Evolutionary conservation across 35 echinoderm and acorn worm species (phyloP).

Genomic region (Patiria miniata): DNA sequence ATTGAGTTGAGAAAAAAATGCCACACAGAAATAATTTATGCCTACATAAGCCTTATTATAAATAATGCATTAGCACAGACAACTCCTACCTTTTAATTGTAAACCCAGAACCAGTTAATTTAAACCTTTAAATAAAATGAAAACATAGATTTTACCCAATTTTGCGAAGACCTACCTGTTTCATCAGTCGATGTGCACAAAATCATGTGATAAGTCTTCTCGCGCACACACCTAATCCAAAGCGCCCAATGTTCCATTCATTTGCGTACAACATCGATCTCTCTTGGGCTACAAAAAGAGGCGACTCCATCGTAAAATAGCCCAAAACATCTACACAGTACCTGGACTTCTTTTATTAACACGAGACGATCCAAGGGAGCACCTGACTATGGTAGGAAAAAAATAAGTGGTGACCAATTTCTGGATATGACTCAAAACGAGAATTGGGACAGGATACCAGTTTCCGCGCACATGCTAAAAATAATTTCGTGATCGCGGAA

Average conservation of each 20-base stretch:
- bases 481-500: neutral
- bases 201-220: neutral
- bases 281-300: neutral
- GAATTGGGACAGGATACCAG: slow-evolving; percentile 15
- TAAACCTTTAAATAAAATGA: too few relatives aligned
- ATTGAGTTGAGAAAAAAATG: too few relatives aligned
- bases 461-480: neutral
- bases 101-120: too few relatives aligned
- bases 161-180: too few relatives aligned
- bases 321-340: neutral
- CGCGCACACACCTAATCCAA: neutral
- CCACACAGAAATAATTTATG: too few relatives aligned
- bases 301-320: neutral
- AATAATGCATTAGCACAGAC: too few relatives aligned
- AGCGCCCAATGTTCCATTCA: neutral
- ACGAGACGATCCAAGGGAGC: neutral
- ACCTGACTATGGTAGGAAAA: neutral
- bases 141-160: too few relatives aligned
- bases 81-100: too few relatives aligned
- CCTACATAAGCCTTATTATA: too few relatives aligned
- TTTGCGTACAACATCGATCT: neutral
- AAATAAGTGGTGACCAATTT: neutral
- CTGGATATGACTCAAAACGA: slow-evolving; percentile 2
- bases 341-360: neutral
- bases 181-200: too few relatives aligned